phyloP scores from a whole-genome alignment of 1,140 invertebrate species.

The Mylabris phalerata region DNA sequence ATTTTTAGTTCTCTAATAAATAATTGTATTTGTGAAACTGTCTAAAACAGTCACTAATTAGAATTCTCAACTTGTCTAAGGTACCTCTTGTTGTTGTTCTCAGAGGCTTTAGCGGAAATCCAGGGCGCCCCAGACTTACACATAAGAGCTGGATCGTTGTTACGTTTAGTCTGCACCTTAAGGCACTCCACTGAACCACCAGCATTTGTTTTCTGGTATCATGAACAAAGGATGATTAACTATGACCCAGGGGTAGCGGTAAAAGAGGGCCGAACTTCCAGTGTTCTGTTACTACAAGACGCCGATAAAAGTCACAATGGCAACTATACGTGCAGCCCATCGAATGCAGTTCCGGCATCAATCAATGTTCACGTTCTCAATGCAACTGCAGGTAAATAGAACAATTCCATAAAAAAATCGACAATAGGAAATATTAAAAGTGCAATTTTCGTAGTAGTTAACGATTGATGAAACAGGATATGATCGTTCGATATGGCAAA shows the following conservation, averaged over 20 bases:
- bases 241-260: slow-evolving; percentile 52
- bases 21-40: too few species aligned
- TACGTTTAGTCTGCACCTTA: slow-evolving; percentile 64
- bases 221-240: slow-evolving; percentile 66
- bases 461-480: too few species aligned
- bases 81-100: slow-evolving; percentile 18
- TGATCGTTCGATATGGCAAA: too few species aligned
- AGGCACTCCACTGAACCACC: slow-evolving; percentile 65
- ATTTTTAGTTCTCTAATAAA: too few species aligned
- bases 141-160: slow-evolving; percentile 63
- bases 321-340: slow-evolving; percentile 63
- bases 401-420: neutral
- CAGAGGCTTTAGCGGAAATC: slow-evolving; percentile 69
- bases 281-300: slow-evolving; percentile 50
- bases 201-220: slow-evolving; percentile 75
- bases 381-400: slow-evolving; percentile 39
- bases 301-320: slow-evolving; percentile 53
- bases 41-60: too few species aligned
- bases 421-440: too few species aligned
- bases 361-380: slow-evolving; percentile 61
- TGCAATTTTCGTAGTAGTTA: too few species aligned
- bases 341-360: slow-evolving; percentile 58
- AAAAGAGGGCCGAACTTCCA: slow-evolving; percentile 44
- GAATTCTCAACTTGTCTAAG: too few species aligned
- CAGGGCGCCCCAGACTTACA: slow-evolving; percentile 67